Evolutionary conservation across 2,797 vertebrate species (phyloP), one percentile per base, ranked within the genome.

Genomic region (Euphonia xanthogaster): DNA sequence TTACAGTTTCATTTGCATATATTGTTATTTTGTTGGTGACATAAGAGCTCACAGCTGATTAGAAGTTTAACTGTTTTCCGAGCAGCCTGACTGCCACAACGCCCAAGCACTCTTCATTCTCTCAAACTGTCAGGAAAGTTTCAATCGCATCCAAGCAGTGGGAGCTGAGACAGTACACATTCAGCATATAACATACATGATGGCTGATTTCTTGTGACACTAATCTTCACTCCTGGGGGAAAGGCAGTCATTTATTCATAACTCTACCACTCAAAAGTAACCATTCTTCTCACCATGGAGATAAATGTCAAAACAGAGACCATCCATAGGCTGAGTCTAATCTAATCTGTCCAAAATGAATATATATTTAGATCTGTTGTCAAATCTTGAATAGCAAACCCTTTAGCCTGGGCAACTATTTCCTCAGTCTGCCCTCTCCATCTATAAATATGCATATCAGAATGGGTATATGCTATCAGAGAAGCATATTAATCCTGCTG

Each of bases 231-330:
- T 96, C 91, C 89, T 93, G 66, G 85, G 70, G 70, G 73, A 91
- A 94, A 94, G 79, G 14, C 87, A 94, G 82, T 93, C 91, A 94
- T 91, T 95, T 91, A 94, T 93, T 96, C 89, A 75, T 89, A 92
- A 92, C 85, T 88, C 39, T 42, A 86, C 50, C 54, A 55, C 76
- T 94, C 93, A 94, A 90, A 95, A 95, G 85, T 88, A 94, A 86
- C 89, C 75, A 93, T 87, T 92, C 94, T 95, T 94, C 91, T 93
- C 91, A 91, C 92, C 79, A 90, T 75, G 85, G 86, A 91, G 82
- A 94, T 63, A 91, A 93, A 97, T 76, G 91, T 96, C 94, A 94
- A 94, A 95, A 93, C 87, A 95, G 89, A 94, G 76, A 86, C 48
- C 87, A 91, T 70, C 85, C 70, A 95, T 93, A 90, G 92, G 54